phyloP scores from a whole-genome alignment of 2,888 invertebrate genomes.

The Scelioninae gen. 2 region DNA sequence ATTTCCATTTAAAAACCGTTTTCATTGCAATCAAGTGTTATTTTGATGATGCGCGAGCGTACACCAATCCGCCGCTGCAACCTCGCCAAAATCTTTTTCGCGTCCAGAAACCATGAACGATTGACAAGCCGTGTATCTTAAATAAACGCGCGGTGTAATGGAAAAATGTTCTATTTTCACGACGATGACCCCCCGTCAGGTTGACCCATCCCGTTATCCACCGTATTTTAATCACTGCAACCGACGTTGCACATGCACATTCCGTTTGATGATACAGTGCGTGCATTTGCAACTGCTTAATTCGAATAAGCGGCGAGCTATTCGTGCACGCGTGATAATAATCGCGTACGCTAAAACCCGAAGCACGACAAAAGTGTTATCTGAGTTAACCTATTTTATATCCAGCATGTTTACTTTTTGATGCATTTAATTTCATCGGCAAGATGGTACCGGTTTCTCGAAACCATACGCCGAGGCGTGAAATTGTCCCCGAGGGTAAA shows the following conservation, averaged over 20 bases:
- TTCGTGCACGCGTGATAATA: slow-evolving; percentile 36
- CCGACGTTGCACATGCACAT: slow-evolving; percentile 21
- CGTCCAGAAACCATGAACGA: no score
- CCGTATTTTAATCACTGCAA: no score
- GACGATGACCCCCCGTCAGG: no score
- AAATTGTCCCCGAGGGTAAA: slow-evolving; percentile 16
- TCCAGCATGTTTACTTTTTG: slow-evolving; percentile 27
- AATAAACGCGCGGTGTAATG: no score
- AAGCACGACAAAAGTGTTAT: slow-evolving; percentile 38
- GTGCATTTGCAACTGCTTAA: slow-evolving; percentile 43
- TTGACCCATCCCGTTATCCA: no score
- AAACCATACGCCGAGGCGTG: slow-evolving; percentile 12
- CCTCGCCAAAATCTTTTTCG: no score
- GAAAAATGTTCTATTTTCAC: no score
- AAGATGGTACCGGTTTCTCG: slow-evolving; percentile 8
- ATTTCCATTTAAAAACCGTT: no score
- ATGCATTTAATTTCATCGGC: slow-evolving; percentile 21
- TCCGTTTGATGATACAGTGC: slow-evolving; percentile 32
- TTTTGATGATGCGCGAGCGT: no score
- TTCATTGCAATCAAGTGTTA: no score
- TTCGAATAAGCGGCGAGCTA: slow-evolving; percentile 39
- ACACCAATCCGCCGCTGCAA: no score
- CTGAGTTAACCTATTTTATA: slow-evolving; percentile 36
- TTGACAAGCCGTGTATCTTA: no score
- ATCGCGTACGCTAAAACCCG: slow-evolving; percentile 28